A percentile compares a stretch with the other conserved stretches of the same genome.
Evolutionary conservation across 1,140 invertebrate species (phyloP).

Genomic region (Colletes gigas): DNA sequence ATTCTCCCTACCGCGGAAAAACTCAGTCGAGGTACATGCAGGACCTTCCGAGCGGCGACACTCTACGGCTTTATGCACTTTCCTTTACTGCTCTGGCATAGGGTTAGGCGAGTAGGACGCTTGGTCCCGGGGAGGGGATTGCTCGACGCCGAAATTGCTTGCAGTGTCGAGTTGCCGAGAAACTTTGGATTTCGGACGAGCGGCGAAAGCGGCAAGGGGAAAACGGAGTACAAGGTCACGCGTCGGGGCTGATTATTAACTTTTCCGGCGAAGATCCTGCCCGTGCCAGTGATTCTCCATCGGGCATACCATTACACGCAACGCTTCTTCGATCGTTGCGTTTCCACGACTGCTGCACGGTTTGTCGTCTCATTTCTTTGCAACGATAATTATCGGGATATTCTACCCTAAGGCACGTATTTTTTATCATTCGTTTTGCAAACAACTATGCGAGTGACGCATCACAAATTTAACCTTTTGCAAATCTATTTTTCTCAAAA

Average conservation of each 20-base stretch:
- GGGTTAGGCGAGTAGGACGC: conserved; percentile 58
- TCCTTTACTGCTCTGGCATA: conserved; percentile 72
- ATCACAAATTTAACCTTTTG: too few relatives aligned
- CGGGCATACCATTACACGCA: not conserved
- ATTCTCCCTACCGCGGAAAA: conserved; percentile 10
- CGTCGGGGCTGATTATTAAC: conserved; percentile 80
- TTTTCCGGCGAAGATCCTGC: conserved; percentile 72
- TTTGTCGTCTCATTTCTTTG: too few relatives aligned
- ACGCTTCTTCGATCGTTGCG: not conserved
- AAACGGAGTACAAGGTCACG: conserved; percentile 80
- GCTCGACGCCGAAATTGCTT: conserved; percentile 79
- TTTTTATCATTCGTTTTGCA: too few relatives aligned
- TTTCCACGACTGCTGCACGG: too few relatives aligned
- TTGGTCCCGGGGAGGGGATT: conserved; percentile 42
- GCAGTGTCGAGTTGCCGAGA: conserved; percentile 77
- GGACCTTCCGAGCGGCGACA: conserved; percentile 60
- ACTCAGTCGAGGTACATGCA: conserved; percentile 35
- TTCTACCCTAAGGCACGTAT: too few relatives aligned
- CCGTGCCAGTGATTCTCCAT: conserved; percentile 43
- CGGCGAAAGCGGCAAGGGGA: conserved; percentile 63
- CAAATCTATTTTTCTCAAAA: too few relatives aligned
- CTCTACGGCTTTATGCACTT: conserved; percentile 78
- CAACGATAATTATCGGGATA: too few relatives aligned
- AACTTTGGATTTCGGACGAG: conserved; percentile 78
- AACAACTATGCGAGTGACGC: too few relatives aligned